Evolutionary conservation across 1,140 invertebrate species (phyloP), one percentile per base, ranked within the genome.

Genomic region (Dendroctonus ponderosae): DNA sequence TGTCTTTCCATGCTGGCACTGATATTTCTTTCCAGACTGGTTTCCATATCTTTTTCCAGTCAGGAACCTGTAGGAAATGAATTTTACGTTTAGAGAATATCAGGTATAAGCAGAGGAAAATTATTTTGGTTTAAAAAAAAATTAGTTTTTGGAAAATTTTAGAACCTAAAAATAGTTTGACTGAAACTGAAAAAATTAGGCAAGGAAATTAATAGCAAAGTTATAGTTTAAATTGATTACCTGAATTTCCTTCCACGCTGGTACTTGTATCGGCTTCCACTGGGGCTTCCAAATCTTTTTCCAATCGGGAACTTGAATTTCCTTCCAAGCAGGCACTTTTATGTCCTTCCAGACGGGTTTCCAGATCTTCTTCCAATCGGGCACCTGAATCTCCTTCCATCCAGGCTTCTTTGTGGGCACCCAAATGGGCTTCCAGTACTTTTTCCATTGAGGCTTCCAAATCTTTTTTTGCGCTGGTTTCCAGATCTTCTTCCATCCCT

Each of bases 261-360:
- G 85, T 7, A 85, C 82, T 76, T 86, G 80, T 5, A 84, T 77
- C 73, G 88, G 83, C 72, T 86, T 87, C 87, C 87, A 89, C 7
- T 85, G 75, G 38, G 84, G 85, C 74, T 85, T 86, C 72, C 84
- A 82, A 7, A 86, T 79, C 15, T 84, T 80, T 77, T 87, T 87
- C 84, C 84, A 87, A 57, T 82, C 82, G 15, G 83, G 82, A 9
- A 83, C 82, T 75, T 83, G 72, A 44, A 81, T 80, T 67, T 84
- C 82, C 62, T 83, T 83, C 82, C 82, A 84, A 5, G 81, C 82
- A 4, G 86, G 86, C 0, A 87, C 82, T 76, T 86, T 78, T 59
- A 84, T 81, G 52, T 85, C 84, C 77, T 83, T 83, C 82, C 82
- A 84, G 67, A 83, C 84, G 14, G 83, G 84, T 72, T 86, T 86